Evolutionary conservation across 35 echinoderm and acorn worm genomes (phyloP).

Genomic region (Ophiothrix spiculata): DNA sequence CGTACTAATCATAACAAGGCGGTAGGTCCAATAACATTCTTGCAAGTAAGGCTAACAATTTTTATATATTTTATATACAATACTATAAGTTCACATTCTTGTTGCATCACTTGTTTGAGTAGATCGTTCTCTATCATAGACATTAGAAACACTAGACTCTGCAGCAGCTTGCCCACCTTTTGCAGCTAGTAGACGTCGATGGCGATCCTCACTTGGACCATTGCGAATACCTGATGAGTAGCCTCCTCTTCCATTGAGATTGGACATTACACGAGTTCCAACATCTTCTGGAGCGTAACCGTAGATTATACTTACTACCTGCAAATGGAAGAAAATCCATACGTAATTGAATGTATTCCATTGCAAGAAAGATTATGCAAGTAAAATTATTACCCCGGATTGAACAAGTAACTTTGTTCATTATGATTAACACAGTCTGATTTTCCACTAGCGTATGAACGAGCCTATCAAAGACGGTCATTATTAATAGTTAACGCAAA

Average conservation of each 20-base stretch:
- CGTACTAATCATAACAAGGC: too few species aligned
- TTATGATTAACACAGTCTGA: too few species aligned
- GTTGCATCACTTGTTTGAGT: constrained; percentile 21
- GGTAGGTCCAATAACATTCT: too few species aligned
- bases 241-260: constrained; percentile 70
- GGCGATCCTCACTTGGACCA: constrained; percentile 35
- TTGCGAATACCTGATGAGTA: constrained; percentile 44
- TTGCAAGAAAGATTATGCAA: too few species aligned
- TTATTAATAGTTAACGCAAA: too few species aligned
- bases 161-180: constrained; percentile 7
- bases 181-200: constrained; percentile 19
- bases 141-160: constrained; percentile 1
- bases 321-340: not conserved
- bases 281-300: constrained; percentile 96
- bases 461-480: too few species aligned
- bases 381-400: too few species aligned
- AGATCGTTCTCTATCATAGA: constrained; percentile 36
- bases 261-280: constrained; percentile 92
- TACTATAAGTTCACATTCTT: not conserved
- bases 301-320: constrained; percentile 94
- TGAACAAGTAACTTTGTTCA: too few species aligned
- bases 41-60: too few species aligned
- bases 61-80: too few species aligned
- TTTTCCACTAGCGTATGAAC: too few species aligned
- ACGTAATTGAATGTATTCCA: too few species aligned